A percentile compares a stretch with the other conserved stretches of the same genome.
Conservation (phyloP, 1,140 invertebrate species). For the Temnothorax longispinosus region DNA sequence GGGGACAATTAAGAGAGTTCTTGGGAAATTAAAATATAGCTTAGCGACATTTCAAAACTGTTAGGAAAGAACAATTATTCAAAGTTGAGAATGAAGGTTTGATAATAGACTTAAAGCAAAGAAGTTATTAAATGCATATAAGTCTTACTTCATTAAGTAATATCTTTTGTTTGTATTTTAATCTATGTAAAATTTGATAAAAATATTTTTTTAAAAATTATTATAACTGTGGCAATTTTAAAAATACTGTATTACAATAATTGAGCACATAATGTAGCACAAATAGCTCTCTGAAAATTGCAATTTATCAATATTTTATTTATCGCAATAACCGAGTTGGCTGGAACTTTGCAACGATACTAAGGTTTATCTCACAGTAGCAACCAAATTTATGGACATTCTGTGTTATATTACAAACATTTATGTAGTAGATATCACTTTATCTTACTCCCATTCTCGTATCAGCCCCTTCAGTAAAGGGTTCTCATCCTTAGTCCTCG, state of each 20-base stretch:
- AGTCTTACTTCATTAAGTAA: not conserved
- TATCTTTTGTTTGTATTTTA: not conserved
- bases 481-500: constrained; percentile 25
- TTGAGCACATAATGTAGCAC: not conserved
- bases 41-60: not conserved
- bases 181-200: constrained; percentile 42
- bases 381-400: constrained; percentile 47
- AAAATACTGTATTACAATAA: not conserved
- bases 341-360: not conserved
- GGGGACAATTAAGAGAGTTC: not conserved
- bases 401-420: constrained; percentile 39
- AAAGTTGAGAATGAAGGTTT: not conserved
- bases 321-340: not conserved
- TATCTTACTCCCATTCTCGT: constrained; percentile 10
- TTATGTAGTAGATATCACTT: constrained; percentile 7
- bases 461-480: not conserved
- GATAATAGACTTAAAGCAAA: not conserved
- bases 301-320: not conserved
- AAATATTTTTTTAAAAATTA: not conserved
- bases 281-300: not conserved
- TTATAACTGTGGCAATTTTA: not conserved
- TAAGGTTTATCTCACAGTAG: not conserved
- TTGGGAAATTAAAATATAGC: constrained; percentile 33
- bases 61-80: not conserved
- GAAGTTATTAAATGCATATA: not conserved